Conservation (phyloP, 2,797 vertebrate species). For the Poeciliopsis infans region DNA sequence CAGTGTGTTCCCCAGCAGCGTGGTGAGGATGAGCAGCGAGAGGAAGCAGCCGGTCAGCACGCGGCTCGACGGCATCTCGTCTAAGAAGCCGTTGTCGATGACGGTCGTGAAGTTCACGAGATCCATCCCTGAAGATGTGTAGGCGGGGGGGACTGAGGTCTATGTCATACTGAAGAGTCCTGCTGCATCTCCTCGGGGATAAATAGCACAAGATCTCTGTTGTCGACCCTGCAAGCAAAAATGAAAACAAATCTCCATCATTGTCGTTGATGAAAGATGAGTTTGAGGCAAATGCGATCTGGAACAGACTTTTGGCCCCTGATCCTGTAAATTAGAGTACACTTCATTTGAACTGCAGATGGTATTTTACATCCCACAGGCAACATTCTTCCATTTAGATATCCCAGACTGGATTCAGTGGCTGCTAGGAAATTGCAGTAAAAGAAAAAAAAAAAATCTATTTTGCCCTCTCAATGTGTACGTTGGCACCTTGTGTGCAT, state of each 20-base stretch:
- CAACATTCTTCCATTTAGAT: not conserved
- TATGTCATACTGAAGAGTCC: conserved; percentile 54
- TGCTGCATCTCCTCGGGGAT: conserved; percentile 36
- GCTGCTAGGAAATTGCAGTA: not conserved
- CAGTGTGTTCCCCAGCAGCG: conserved; percentile 92
- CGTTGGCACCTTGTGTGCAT: not conserved
- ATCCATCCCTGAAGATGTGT: conserved; percentile 82
- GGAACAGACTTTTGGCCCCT: conserved; percentile 29
- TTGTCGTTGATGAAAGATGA: conserved; percentile 18
- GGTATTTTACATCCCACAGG: not conserved
- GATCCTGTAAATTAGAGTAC: conserved; percentile 39
- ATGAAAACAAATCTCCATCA: conserved; percentile 19
- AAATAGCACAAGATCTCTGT: conserved; percentile 17
- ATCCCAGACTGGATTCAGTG: not conserved
- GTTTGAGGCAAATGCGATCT: conserved; percentile 19
- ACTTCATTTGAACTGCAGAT: conserved; percentile 49
- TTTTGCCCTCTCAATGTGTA: not conserved
- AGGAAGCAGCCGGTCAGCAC: conserved; percentile 95
- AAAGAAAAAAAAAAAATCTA: not conserved
- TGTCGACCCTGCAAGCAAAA: not conserved
- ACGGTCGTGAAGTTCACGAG: conserved; percentile 87
- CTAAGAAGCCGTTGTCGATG: conserved; percentile 82
- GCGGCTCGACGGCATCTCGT: conserved; percentile 88
- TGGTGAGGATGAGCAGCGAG: conserved; percentile 94
- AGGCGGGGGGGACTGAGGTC: conserved; percentile 6